Base-by-base conservation (phyloP, 2,888 invertebrate species). In the Heliconius cydno region DNA sequence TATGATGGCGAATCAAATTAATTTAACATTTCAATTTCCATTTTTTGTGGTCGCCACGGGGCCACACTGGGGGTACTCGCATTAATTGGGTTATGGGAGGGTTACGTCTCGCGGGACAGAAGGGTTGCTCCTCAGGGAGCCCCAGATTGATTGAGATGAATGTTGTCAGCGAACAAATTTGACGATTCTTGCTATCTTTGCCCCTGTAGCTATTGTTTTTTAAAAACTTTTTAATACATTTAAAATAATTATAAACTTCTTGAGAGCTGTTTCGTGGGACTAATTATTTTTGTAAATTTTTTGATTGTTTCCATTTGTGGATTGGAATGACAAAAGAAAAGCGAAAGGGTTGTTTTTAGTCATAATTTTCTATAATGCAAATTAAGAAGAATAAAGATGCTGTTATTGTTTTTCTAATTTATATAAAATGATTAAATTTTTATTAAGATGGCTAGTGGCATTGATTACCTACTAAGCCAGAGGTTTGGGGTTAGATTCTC, bases 111-210 rank as follows among this genome's bases (percentile, higher is more conserved):
- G 66, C 82, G 92, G 91, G 92, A 91, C 87, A 84, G 89, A 93
- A 93, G 94, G 94, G 94, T 93, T 94, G 88, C 86, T 90, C 94
- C 92, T 92, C 87, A 84, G 94, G 92, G 94, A 94, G 80, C 83
- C 85, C 76, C 85, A 85, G 86, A 94, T 94, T 94, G 94, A 94
- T 95, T 93, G 94, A 94, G 94, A 95, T 93, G 92, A 92, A 94
- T 94, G 90, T 92, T 92, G 93, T 94, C 94, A 92, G 87, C 93
- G 90, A 86, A 89, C 91, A 91, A 92, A 92, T 91, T 91, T 87
- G 86, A 87, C 87, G 90, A 89, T 74, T 78, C 78, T 78, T 81
- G 60, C 38, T 75, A 65, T 75, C 65, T 75, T 63, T 65, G 41
- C 63, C 46, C 46, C 57, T 9, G 78, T 77, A 82, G 85, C 85